These are phyloP conservation scores for Bambusicola thoracicus DNA, from an alignment of 2,113 vertebrate species.

Conservation along the genomic window DNA sequence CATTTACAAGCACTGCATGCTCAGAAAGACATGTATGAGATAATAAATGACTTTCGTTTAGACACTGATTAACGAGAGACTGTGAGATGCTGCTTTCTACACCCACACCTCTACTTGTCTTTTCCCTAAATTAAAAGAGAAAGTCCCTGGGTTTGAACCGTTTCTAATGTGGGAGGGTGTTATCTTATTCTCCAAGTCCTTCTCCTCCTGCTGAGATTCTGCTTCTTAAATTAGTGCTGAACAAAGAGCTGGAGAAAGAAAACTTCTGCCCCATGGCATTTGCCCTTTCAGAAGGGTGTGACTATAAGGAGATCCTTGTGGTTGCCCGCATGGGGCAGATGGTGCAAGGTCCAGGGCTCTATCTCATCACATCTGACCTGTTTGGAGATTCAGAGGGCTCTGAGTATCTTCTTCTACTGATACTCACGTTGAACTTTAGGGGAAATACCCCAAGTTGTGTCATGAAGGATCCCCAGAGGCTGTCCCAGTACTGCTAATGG, in stretches of 20 bases:
- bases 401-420: background rate
- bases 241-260: background rate
- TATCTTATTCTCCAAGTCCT: background rate
- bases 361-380: no score
- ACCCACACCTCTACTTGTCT: background rate
- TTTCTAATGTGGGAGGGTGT: background rate
- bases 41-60: slow-evolving; percentile 10
- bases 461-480: background rate
- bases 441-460: fast-evolving
- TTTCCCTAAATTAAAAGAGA: slow-evolving; percentile 8
- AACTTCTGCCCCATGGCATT: background rate
- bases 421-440: background rate
- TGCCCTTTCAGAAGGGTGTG: background rate
- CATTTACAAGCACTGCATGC: background rate
- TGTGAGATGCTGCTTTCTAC: background rate
- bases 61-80: slow-evolving; percentile 37
- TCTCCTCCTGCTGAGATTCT: background rate
- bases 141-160: background rate
- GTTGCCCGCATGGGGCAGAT: background rate
- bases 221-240: background rate
- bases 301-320: fast-evolving
- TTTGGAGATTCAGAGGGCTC: background rate
- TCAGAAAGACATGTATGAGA: background rate
- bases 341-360: background rate
- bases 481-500: background rate